phyloP scores from a whole-genome alignment of 2,113 vertebrate species.

The Probosciger aterrimus region DNA sequence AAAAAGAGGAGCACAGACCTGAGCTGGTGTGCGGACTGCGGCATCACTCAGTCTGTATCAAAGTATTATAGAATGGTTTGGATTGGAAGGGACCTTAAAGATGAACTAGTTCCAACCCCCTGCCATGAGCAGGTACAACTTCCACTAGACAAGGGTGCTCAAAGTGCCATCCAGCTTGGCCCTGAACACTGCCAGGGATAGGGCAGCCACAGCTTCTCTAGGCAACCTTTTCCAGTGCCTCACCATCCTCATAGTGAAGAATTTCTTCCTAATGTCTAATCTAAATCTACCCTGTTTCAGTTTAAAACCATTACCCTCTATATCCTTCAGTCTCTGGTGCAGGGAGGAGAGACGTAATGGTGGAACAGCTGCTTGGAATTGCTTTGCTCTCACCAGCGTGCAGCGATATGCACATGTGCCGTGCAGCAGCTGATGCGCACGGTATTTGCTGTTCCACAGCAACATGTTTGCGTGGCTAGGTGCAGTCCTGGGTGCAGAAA shows the following conservation, averaged over 20 bases:
- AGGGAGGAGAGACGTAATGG: background rate
- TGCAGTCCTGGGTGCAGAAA: background rate
- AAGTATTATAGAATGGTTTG: background rate
- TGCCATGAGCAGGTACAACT: background rate
- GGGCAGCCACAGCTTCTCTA: background rate
- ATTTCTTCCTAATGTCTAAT: background rate
- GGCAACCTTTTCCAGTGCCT: background rate
- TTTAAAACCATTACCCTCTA: background rate
- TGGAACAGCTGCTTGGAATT: background rate
- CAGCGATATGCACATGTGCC: accelerated
- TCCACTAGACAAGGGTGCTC: background rate
- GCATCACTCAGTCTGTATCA: background rate
- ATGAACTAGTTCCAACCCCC: background rate
- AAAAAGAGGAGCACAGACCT: background rate
- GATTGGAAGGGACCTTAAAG: background rate
- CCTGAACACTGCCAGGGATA: background rate
- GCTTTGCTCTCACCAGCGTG: background rate
- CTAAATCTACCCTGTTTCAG: background rate
- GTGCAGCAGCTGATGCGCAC: background rate
- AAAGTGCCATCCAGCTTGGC: background rate
- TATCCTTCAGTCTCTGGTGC: background rate
- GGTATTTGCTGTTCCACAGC: background rate
- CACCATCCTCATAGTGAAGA: background rate
- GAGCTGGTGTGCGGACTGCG: background rate
- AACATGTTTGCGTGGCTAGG: background rate